Base-by-base conservation (phyloP, 2,888 invertebrate genomes). In the Trimorus sp. region DNA sequence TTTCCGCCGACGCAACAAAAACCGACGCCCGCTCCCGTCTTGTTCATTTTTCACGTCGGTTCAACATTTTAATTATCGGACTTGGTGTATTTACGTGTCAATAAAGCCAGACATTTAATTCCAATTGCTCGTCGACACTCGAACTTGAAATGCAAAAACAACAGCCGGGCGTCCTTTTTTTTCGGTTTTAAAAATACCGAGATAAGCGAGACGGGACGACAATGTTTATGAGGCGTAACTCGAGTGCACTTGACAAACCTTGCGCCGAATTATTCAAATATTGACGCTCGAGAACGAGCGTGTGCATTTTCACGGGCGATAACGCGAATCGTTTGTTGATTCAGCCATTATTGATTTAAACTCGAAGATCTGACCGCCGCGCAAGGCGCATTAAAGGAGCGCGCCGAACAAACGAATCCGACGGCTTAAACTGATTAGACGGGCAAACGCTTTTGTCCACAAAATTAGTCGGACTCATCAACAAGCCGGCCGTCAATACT, bases 351-450 rank as follows among this genome's bases (percentile, higher is more conserved):
- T 76, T 77, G 69, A 63, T 77, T 77, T 51, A 62, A 68, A 65
- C 69, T 66, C 60, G 12, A 69, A 76, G 69, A 69, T 62, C 49
- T 68, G 66, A 49, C 40, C 49, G 51, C 16, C 11, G 58, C 14
- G n/a, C 26, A 42, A 53, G 58, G 66, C 59, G 26, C 51, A 45
- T 60, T 75, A 54, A 75, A 75, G 60, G 75, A 75, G 76, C 62
- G 54, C 76, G 56, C 14, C 16, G 40, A 59, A 74, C 74, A 75
- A 75, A 60, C 68, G 60, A 76, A 76, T 76, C 59, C 75, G 53
- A 73, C 62, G 58, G 58, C 15, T 77, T 77, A 70, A 77, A 77
- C 51, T 42, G 70, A 70, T 77, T 65, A 77, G 77, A 65, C 63
- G 77, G 49, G 37, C 63, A 69, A 77, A 70, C 37, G 77, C 70